Conservation (phyloP, 1,140 invertebrate genomes). For the Meloidogyne exigua region DNA sequence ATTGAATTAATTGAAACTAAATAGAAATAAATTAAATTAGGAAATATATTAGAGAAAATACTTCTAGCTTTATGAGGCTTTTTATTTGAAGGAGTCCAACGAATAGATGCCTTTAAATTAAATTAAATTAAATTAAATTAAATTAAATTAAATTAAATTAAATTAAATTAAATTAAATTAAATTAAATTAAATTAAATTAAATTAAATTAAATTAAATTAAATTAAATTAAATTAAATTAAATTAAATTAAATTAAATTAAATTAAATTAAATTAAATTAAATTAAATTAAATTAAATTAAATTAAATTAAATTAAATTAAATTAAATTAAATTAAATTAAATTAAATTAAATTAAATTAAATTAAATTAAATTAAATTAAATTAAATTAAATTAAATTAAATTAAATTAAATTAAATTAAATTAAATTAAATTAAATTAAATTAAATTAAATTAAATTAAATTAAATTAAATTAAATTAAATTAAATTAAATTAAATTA, state of each 20-base stretch:
- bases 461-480: not conserved
- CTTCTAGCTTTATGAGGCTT: conserved; percentile 71
- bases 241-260: not conserved
- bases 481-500: not conserved
- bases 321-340: not conserved
- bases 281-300: not conserved
- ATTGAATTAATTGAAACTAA: conserved; percentile 70
- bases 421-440: not conserved
- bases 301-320: not conserved
- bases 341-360: not conserved
- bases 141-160: not conserved
- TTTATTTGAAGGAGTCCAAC: conserved; percentile 72
- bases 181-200: not conserved
- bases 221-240: not conserved
- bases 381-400: not conserved
- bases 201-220: not conserved
- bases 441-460: not conserved
- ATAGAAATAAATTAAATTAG: not conserved
- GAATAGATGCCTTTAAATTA: conserved; percentile 64
- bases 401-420: not conserved
- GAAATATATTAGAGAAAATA: conserved; percentile 60
- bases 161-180: not conserved
- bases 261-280: not conserved
- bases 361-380: not conserved
- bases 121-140: not conserved